Evolutionary conservation across 1,140 invertebrate genomes (phyloP).

Genomic region (Geopemphigus sp.): DNA sequence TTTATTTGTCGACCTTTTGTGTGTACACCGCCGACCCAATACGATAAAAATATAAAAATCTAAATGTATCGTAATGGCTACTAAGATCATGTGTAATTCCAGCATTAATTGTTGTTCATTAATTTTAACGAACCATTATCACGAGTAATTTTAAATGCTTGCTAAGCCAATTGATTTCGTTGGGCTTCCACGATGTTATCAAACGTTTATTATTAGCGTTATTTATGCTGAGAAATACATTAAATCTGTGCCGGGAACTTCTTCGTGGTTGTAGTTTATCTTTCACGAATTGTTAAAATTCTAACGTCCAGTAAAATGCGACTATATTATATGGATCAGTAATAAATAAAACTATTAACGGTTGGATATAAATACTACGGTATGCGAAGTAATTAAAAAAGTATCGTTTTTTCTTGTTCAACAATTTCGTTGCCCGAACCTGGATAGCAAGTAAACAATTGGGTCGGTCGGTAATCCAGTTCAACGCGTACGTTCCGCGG

Average conservation of each 20-base stretch:
- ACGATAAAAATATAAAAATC: neutral
- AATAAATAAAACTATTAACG: neutral
- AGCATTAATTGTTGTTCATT: too few relatives aligned
- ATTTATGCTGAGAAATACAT: neutral
- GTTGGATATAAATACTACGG: neutral
- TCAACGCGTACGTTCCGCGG: too few relatives aligned
- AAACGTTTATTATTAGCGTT: constrained; percentile 2
- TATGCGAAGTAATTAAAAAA: constrained; percentile 10
- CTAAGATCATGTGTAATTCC: too few relatives aligned
- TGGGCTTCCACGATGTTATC: neutral
- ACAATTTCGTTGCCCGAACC: neutral
- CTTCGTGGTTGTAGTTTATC: neutral
- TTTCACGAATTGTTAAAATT: constrained; percentile 30
- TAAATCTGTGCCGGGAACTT: neutral
- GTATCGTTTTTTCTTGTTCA: neutral
- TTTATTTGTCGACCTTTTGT: neutral
- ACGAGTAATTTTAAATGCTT: too few relatives aligned
- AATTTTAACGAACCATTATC: too few relatives aligned
- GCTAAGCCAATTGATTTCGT: too few relatives aligned
- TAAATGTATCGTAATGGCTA: neutral
- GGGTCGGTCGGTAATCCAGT: neutral
- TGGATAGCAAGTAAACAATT: neutral
- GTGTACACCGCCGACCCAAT: neutral
- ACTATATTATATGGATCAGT: neutral
- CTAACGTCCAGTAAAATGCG: neutral